phyloP scores from a whole-genome alignment of 2,113 vertebrate genomes.

The Leptosomus discolor region DNA sequence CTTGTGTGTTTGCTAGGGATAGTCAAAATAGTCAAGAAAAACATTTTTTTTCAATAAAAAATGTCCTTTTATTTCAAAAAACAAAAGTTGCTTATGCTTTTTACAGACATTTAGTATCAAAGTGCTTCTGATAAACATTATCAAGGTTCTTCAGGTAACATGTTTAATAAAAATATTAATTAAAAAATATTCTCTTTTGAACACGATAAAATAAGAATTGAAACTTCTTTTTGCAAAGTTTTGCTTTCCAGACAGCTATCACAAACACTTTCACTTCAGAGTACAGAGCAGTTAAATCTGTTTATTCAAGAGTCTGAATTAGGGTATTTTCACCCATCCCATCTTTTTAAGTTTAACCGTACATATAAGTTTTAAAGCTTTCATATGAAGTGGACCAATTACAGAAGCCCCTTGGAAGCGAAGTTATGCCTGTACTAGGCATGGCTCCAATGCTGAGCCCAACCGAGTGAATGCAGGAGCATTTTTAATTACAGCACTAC shows the following conservation, averaged over 20 bases:
- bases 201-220: background rate
- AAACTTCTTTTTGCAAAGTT: background rate
- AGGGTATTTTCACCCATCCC: background rate
- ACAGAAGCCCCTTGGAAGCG: background rate
- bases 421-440: background rate
- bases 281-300: background rate
- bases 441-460: accelerated
- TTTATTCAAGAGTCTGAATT: background rate
- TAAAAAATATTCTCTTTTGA: background rate
- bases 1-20: background rate
- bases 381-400: background rate
- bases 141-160: background rate
- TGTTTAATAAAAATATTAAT: background rate
- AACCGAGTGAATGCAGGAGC: background rate
- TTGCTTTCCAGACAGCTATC: background rate
- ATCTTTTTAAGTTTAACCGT: background rate
- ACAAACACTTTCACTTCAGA: background rate
- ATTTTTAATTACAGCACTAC: conserved; percentile 50
- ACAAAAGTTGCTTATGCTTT: background rate
- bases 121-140: background rate
- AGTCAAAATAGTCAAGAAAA: background rate
- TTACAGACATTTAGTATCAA: background rate
- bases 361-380: background rate
- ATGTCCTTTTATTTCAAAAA: background rate
- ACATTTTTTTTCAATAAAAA: background rate